Conservation (phyloP, 2,888 invertebrate species). For the Acleris literana region DNA sequence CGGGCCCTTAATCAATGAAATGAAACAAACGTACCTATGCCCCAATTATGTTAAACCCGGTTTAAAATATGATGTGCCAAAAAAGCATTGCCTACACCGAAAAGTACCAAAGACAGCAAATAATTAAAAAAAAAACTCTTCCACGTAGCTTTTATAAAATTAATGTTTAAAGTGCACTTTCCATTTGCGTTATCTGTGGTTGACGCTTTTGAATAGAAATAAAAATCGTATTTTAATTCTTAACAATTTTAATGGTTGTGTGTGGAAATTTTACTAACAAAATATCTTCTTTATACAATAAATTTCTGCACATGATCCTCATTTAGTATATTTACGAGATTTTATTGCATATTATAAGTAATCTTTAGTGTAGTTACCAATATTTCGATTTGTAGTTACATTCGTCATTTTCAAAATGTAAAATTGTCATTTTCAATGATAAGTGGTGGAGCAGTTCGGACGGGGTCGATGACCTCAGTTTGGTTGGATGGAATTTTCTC, state of each 20-base stretch:
- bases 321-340: conserved; percentile 53
- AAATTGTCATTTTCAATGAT: conserved; percentile 62
- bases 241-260: conserved; percentile 58
- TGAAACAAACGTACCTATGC: neutral
- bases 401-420: conserved; percentile 73
- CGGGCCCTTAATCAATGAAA: neutral
- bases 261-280: conserved; percentile 45
- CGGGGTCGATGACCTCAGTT: conserved; percentile 46
- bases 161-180: conserved; percentile 64
- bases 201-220: conserved; percentile 59
- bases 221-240: conserved; percentile 59
- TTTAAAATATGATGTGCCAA: conserved; percentile 50
- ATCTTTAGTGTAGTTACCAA: conserved; percentile 71
- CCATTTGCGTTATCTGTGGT: conserved; percentile 50
- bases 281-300: conserved; percentile 38
- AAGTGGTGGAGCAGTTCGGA: conserved; percentile 50
- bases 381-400: conserved; percentile 78
- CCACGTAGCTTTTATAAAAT: conserved; percentile 41
- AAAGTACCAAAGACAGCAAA: conserved; percentile 30
- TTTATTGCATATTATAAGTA: conserved; percentile 77
- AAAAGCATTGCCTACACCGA: conserved; percentile 38
- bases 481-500: conserved; percentile 63
- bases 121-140: conserved; percentile 40
- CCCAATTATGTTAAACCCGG: neutral
- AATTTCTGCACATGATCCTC: conserved; percentile 57